A percentile compares a stretch with the other conserved stretches of the same genome.
Evolutionary conservation across 2,797 vertebrate species (phyloP).

Genomic region (Pelodytes ibericus): DNA sequence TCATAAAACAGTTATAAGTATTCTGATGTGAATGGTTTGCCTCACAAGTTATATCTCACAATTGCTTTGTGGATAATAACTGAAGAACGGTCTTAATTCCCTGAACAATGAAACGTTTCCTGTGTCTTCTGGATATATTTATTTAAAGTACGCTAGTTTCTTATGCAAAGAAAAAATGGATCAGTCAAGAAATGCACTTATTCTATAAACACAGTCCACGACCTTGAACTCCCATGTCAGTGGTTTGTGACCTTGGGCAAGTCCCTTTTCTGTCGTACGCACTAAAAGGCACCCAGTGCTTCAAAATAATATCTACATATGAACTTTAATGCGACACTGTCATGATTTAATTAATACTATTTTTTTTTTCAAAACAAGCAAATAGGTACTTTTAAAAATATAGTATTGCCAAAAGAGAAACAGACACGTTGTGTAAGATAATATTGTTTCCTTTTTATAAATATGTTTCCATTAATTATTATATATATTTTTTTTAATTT

Average conservation of each 20-base stretch:
- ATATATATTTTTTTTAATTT: too few species aligned
- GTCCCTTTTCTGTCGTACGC: not conserved
- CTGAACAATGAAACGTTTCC: not conserved
- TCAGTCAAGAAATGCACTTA: not conserved
- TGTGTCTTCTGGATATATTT: not conserved
- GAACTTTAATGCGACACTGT: too few species aligned
- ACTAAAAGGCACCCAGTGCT: too few species aligned
- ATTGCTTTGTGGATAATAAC: conserved; percentile 7
- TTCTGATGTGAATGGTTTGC: conserved; percentile 35
- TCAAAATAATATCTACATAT: too few species aligned
- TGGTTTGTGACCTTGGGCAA: not conserved
- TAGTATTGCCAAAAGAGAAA: too few species aligned
- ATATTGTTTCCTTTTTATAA: too few species aligned
- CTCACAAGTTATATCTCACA: conserved; percentile 13
- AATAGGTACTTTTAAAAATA: too few species aligned
- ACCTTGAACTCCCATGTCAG: not conserved
- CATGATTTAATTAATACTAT: too few species aligned
- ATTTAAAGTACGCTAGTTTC: not conserved
- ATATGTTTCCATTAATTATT: too few species aligned
- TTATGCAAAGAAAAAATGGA: not conserved
- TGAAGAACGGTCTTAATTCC: conserved; percentile 20
- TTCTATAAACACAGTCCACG: not conserved
- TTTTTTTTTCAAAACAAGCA: too few species aligned
- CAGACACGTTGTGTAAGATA: too few species aligned
- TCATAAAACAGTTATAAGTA: conserved; percentile 52